Conservation (phyloP, 2,113 vertebrate genomes). For the Aviceda subcristata region DNA sequence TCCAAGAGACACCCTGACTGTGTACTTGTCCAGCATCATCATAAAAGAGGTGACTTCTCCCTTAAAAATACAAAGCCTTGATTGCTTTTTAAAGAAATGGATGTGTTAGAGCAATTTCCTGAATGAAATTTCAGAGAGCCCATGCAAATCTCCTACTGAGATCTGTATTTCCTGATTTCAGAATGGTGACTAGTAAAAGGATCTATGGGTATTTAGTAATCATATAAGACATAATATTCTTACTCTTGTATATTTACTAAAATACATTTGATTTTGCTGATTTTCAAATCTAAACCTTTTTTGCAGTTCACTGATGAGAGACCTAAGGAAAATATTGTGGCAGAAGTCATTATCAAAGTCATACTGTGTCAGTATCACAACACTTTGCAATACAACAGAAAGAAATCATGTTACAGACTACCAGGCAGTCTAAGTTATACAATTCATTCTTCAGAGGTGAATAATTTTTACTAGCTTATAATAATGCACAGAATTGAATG, state of each 20-base stretch:
- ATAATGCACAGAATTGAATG: background rate
- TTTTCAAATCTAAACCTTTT: background rate
- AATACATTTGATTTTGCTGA: background rate
- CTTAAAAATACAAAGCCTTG: background rate
- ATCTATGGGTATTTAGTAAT: background rate
- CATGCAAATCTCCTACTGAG: background rate
- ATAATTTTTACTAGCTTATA: background rate
- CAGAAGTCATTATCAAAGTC: background rate
- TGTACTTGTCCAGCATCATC: background rate
- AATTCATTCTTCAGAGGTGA: background rate
- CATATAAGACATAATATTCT: background rate
- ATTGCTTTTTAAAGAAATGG: background rate
- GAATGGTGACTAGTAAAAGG: background rate
- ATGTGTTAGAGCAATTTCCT: background rate
- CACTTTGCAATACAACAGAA: background rate
- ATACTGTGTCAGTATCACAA: background rate
- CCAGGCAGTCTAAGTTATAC: rapidly evolving
- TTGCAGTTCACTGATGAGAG: background rate
- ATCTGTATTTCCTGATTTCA: background rate
- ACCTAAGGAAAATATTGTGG: background rate
- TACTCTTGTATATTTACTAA: background rate
- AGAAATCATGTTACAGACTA: background rate
- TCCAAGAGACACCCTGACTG: background rate
- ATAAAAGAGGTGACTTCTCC: background rate
- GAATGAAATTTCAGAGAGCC: background rate